Base-by-base conservation (phyloP, 2,888 invertebrate genomes). In the Ashinkailepas kermadecensis region DNA sequence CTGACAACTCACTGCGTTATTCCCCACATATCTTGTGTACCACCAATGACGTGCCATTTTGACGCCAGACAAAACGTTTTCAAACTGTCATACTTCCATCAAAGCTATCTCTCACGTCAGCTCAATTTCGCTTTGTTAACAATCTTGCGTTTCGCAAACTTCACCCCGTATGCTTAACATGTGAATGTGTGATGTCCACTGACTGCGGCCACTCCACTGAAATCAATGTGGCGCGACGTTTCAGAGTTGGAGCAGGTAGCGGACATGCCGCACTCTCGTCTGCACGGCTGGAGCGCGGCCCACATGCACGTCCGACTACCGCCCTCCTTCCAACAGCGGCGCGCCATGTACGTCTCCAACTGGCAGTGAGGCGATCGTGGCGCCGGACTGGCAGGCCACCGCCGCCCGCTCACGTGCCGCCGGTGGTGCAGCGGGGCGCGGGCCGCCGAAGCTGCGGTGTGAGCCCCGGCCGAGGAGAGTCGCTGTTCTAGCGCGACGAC, bases 311-410 rank as follows among this genome's bases (percentile, higher is more conserved):
- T 21, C 56, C 74, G 74, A 10, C 74, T 74, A 54, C 74, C 74
- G 54, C 74, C 74, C 21, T 74, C 74, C 56, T 74, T 74, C 74
- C 74, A 74, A 56, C 74, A 74, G 56, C 74, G 74, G 54, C 74
- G 74, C 56, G 74, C 74, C 74, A 74, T 74, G 74, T 74, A 74
- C 56, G 74, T 74, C 74, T 74, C 74, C 74, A 74, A 74, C 74
- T 74, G 74, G 74, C 74, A 74, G 74, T 74, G 74, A 74, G 74
- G 56, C 74, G 11, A 56, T 10, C 21, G 74, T n/a, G 54, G 74
- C 74, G 74, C 74, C 1, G 13, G 12, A 25, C 67, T 67, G 67
- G 21, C 25, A 0, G 67, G 9, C n/a, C 11, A 21, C 12, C 67
- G 23, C 12, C 67, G 10, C 25, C 25, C 25, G 3, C 25, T n/a